Percentiles rank a stretch among this genome's conserved stretches.
These are phyloP conservation scores for Biston betularia DNA, from an alignment of 2,888 invertebrate genomes.

Conservation along the genomic window DNA sequence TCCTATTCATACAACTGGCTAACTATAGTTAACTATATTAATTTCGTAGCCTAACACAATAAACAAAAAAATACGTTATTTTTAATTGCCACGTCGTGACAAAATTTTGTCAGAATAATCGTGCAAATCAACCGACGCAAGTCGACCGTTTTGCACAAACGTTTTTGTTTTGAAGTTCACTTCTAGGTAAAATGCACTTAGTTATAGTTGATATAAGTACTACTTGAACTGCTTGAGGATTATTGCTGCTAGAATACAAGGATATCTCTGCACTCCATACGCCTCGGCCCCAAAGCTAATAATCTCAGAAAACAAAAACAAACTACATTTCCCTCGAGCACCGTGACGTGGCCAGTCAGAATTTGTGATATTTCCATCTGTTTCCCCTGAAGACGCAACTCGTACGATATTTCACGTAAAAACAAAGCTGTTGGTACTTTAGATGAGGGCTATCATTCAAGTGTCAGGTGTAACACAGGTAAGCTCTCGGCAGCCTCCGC, in stretches of 20 bases:
- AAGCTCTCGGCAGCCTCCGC: conserved; percentile 50
- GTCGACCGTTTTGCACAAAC: too few relatives aligned
- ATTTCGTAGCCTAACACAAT: too few relatives aligned
- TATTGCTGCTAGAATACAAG: background rate
- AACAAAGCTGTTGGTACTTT: conserved; percentile 44
- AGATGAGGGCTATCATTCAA: conserved; percentile 57
- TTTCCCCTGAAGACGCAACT: conserved; percentile 23
- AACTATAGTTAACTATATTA: too few relatives aligned
- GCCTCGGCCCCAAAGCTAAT: background rate
- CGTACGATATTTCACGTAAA: conserved; percentile 30
- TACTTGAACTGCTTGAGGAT: too few relatives aligned
- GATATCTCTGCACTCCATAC: background rate
- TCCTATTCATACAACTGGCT: too few relatives aligned
- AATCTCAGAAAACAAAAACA: conserved; percentile 5
- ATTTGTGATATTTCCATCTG: conserved; percentile 17
- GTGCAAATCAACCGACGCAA: too few relatives aligned
- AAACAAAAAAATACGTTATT: too few relatives aligned
- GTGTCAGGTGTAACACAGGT: conserved; percentile 56
- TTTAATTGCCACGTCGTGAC: too few relatives aligned
- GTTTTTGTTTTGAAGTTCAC: too few relatives aligned
- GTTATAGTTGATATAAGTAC: too few relatives aligned
- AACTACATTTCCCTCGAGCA: conserved; percentile 17
- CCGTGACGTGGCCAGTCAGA: conserved; percentile 23
- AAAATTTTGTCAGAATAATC: too few relatives aligned
- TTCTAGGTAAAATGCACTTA: too few relatives aligned